Evolutionary conservation across 2,888 invertebrate genomes (phyloP).

Genomic region (Acrocyrtus sp.): DNA sequence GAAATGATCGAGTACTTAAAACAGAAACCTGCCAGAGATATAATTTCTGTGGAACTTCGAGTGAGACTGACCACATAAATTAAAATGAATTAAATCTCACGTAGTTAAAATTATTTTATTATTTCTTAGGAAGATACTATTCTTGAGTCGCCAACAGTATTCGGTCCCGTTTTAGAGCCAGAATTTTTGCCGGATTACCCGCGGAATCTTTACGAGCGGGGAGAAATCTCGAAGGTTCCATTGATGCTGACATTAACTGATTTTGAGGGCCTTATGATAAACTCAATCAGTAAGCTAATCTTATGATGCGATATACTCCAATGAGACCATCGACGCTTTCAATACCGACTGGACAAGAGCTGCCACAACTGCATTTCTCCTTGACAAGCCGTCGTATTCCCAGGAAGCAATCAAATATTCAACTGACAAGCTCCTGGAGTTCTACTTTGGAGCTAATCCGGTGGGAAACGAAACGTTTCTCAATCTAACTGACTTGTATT

Average conservation of each 20-base stretch:
- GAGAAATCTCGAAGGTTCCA: slow-evolving; percentile 36
- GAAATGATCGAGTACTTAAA: slow-evolving; percentile 31
- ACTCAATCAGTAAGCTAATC: slow-evolving; percentile 30
- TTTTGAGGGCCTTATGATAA: slow-evolving; percentile 36
- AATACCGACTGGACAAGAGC: slow-evolving; percentile 36
- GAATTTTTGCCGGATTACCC: slow-evolving; percentile 30
- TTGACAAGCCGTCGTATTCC: slow-evolving; percentile 2
- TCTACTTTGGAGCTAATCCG: slow-evolving; percentile 30
- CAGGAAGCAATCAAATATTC: slow-evolving; percentile 15
- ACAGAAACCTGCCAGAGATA: slow-evolving; percentile 28
- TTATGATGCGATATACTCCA: too few relatives aligned
- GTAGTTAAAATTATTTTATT: too few relatives aligned
- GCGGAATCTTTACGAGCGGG: slow-evolving; percentile 6
- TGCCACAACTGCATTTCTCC: slow-evolving; percentile 15
- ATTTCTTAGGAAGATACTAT: too few relatives aligned
- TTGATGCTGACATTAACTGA: slow-evolving; percentile 33
- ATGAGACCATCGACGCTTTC: slow-evolving; percentile 16
- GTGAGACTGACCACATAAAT: too few relatives aligned
- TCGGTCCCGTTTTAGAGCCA: slow-evolving; percentile 29
- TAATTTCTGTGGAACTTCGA: slow-evolving; percentile 12
- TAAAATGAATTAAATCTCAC: too few relatives aligned
- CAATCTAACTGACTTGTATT: slow-evolving; percentile 46
- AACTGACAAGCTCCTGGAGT: slow-evolving; percentile 15
- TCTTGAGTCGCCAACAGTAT: too few relatives aligned
- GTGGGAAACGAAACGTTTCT: slow-evolving; percentile 33